Conservation (phyloP, 2,888 invertebrate genomes). For the Eupithecia vulgata region DNA sequence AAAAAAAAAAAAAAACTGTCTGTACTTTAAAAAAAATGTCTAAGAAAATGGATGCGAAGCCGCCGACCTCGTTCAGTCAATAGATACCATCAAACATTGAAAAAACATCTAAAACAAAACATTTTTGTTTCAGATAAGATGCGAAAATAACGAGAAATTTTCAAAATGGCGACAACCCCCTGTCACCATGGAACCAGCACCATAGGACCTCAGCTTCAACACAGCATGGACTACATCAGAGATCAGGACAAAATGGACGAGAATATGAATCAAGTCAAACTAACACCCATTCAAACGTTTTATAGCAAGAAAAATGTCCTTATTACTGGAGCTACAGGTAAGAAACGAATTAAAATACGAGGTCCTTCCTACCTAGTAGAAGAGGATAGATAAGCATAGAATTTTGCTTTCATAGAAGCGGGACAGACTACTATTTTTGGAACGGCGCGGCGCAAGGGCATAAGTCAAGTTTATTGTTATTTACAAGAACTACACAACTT, state of each 20-base stretch:
- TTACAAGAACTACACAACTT: too few relatives aligned
- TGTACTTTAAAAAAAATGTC: too few relatives aligned
- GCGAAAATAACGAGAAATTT: constrained; percentile 38
- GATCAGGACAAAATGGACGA: constrained; percentile 46
- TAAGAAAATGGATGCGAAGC: too few relatives aligned
- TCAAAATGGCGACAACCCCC: constrained; percentile 48
- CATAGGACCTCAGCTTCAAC: constrained; percentile 26
- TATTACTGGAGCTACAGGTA: constrained; percentile 86
- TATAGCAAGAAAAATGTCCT: constrained; percentile 84
- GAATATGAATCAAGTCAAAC: constrained; percentile 53
- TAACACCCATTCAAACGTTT: constrained; percentile 82
- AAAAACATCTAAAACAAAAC: not conserved
- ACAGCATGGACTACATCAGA: constrained; percentile 41
- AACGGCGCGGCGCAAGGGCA: too few relatives aligned
- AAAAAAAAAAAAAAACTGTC: too few relatives aligned
- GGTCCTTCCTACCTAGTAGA: too few relatives aligned
- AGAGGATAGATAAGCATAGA: too few relatives aligned
- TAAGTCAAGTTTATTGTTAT: too few relatives aligned
- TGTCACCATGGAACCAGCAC: constrained; percentile 16
- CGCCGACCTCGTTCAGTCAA: too few relatives aligned
- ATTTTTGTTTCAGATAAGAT: constrained; percentile 54
- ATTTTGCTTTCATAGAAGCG: too few relatives aligned
- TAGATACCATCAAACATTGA: too few relatives aligned
- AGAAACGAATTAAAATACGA: constrained; percentile 37
- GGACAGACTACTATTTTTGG: too few relatives aligned